These are phyloP conservation scores for Camptogramma bilineatum DNA, from an alignment of 2,888 invertebrate genomes.

Conservation along the genomic window DNA sequence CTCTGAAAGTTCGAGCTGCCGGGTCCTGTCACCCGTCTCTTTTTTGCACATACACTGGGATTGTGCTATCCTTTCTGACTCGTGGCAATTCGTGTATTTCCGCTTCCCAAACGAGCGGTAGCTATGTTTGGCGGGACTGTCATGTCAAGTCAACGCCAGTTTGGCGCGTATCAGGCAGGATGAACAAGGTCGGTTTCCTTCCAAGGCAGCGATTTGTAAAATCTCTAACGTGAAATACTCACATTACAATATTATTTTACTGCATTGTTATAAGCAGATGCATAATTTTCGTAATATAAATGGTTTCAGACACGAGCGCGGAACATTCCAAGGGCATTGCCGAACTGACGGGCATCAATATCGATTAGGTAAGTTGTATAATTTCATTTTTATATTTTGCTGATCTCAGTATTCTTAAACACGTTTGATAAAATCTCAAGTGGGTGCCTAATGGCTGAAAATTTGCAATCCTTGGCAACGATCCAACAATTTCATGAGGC, in stretches of 20 bases:
- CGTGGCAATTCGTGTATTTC: slow-evolving; percentile 82
- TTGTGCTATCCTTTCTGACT: slow-evolving; percentile 78
- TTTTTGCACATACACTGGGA: slow-evolving; percentile 71
- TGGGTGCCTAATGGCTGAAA: slow-evolving; percentile 12
- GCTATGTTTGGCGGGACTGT: slow-evolving; percentile 85
- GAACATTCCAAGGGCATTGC: slow-evolving; percentile 12
- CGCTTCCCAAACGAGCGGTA: slow-evolving; percentile 81
- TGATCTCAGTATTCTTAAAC: neutral
- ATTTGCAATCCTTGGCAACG: slow-evolving; percentile 18
- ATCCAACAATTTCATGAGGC: slow-evolving; percentile 8
- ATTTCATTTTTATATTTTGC: neutral
- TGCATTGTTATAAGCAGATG: slow-evolving; percentile 12
- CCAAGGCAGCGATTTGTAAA: slow-evolving; percentile 57
- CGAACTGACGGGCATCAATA: slow-evolving; percentile 31
- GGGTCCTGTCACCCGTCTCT: slow-evolving; percentile 78
- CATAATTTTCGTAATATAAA: slow-evolving; percentile 46
- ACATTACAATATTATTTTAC: slow-evolving; percentile 8
- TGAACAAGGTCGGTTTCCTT: slow-evolving; percentile 76
- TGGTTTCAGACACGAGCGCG: slow-evolving; percentile 57
- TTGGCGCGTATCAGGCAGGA: slow-evolving; percentile 79
- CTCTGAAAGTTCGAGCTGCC: slow-evolving; percentile 72
- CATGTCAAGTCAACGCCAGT: slow-evolving; percentile 83
- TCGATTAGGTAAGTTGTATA: slow-evolving; percentile 41
- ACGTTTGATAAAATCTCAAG: slow-evolving; percentile 10
- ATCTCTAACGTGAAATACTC: slow-evolving; percentile 45